These are phyloP conservation scores for Venusia cambrica DNA, from an alignment of 2,888 invertebrate species.

Conservation along the genomic window DNA sequence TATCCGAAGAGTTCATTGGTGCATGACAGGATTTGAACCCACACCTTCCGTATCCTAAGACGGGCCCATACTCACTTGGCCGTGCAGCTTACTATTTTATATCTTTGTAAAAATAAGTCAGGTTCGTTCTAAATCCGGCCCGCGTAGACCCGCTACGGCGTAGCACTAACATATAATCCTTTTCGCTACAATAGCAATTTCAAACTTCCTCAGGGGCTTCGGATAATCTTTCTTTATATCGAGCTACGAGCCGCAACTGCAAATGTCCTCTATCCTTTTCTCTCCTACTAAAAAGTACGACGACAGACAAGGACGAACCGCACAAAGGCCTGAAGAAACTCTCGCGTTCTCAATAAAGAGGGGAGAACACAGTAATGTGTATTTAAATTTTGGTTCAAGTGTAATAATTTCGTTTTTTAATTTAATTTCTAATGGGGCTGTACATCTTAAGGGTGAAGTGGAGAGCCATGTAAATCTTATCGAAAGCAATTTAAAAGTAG, in stretches of 20 bases:
- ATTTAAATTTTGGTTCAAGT: conserved; percentile 79
- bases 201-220: conserved; percentile 82
- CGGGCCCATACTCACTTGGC: no score
- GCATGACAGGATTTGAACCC: no score
- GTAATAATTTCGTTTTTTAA: conserved; percentile 79
- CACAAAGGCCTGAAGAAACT: conserved; percentile 58
- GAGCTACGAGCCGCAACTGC: conserved; percentile 64
- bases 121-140: conserved; percentile 53
- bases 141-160: conserved; percentile 70
- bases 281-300: conserved; percentile 27
- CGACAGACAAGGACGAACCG: conserved; percentile 41
- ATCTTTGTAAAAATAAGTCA: conserved; percentile 11
- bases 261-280: conserved; percentile 45
- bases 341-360: conserved; percentile 75
- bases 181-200: conserved; percentile 83
- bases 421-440: conserved; percentile 74
- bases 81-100: no score
- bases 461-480: conserved; percentile 47
- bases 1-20: no score
- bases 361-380: conserved; percentile 75
- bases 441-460: conserved; percentile 57
- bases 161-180: conserved; percentile 82
- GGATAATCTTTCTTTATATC: conserved; percentile 82
- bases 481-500: conserved; percentile 44
- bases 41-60: no score